Evolutionary conservation across 2,113 vertebrate species (phyloP).

Genomic region (Felis chaus): DNA sequence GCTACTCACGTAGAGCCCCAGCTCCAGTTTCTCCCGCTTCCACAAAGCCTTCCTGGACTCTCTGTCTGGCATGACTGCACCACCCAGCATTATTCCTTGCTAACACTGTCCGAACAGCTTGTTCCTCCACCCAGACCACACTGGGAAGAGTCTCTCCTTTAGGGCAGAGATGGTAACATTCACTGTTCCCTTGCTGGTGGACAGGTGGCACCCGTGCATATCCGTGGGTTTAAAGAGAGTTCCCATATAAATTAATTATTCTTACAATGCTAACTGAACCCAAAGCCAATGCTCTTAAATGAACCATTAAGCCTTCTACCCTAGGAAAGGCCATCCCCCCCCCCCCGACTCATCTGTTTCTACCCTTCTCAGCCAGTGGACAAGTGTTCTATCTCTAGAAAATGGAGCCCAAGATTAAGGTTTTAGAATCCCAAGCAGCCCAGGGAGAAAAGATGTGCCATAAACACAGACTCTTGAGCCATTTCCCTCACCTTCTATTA

Average conservation of each 20-base stretch:
- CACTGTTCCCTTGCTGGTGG: not conserved
- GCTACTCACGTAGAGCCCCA: not conserved
- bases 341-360: not conserved
- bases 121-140: not conserved
- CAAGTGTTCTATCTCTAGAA: not conserved
- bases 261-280: not conserved
- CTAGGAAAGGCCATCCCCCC: not conserved
- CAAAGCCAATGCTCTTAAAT: not conserved
- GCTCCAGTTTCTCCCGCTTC: not conserved
- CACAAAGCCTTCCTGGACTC: not conserved
- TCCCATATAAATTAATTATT: not conserved
- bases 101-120: not conserved
- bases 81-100: not conserved
- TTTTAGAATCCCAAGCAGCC: not conserved
- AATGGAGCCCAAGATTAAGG: not conserved
- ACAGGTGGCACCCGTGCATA: not conserved
- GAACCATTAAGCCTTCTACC: not conserved
- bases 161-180: not conserved
- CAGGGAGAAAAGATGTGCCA: not conserved
- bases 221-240: not conserved
- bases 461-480: not conserved
- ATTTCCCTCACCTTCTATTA: accelerated
- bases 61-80: not conserved
- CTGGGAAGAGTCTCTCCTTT: not conserved
- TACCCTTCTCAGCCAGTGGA: not conserved